phyloP scores from a whole-genome alignment of 2,888 invertebrate genomes.

The Chrysina gloriosa region DNA sequence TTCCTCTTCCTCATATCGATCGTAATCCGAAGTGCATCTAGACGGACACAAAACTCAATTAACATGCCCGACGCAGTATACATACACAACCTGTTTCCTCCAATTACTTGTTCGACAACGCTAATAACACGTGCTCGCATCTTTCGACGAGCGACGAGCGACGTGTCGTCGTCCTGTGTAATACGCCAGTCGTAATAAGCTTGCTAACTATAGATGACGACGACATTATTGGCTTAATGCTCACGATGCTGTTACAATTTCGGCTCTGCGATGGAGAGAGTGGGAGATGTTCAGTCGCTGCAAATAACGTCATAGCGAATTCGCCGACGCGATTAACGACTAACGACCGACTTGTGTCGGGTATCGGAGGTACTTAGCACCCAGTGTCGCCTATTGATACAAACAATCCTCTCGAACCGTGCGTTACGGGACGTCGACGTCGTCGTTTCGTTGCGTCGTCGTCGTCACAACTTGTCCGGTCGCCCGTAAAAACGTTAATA shows the following conservation, averaged over 20 bases:
- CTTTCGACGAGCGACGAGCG: background rate
- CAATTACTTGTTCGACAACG: background rate
- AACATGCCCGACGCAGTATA: no score
- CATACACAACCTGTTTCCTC: background rate
- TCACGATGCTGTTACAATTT: background rate
- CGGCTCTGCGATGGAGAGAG: background rate
- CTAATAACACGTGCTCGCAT: background rate
- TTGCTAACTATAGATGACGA: background rate
- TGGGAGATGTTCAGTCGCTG: background rate
- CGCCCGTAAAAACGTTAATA: no score
- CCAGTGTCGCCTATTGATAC: background rate
- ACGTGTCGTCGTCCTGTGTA: background rate
- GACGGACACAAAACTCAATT: no score
- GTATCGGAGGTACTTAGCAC: conserved; percentile 1
- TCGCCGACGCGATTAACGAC: background rate
- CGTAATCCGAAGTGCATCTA: no score
- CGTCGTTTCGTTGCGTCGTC: no score
- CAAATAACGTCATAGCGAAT: background rate
- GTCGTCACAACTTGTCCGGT: no score
- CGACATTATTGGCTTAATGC: conserved; percentile 21
- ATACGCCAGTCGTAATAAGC: background rate
- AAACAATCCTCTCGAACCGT: no score
- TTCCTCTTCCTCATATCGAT: no score
- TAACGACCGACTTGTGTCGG: background rate
- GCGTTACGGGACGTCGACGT: no score